Conservation (phyloP, 64 coral and sea anemone species). For the Montipora sp. region DNA sequence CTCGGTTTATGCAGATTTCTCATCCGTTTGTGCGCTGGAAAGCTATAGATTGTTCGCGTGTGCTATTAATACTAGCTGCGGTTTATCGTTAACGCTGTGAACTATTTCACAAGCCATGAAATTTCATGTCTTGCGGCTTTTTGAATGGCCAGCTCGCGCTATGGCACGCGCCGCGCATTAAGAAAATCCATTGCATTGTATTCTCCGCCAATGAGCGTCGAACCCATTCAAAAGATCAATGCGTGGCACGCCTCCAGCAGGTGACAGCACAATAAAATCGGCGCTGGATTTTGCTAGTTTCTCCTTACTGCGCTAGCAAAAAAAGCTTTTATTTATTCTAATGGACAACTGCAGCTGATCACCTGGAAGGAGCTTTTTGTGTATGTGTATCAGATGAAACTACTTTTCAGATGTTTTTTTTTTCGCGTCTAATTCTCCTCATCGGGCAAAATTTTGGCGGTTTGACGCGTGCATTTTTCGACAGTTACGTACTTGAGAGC, state of each 20-base stretch:
- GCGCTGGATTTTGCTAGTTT: constrained; percentile 30
- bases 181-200: constrained; percentile 50
- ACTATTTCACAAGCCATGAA: not conserved
- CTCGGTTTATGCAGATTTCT: not conserved
- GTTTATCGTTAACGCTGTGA: not conserved
- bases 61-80: not conserved
- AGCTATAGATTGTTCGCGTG: not conserved
- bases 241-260: constrained; percentile 57
- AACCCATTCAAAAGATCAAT: constrained; percentile 31
- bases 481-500: not conserved
- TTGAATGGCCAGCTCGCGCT: constrained; percentile 40
- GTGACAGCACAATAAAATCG: constrained; percentile 57
- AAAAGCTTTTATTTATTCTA: constrained; percentile 63
- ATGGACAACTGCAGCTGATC: constrained; percentile 65
- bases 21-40: not conserved
- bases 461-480: not conserved
- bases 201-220: constrained; percentile 40
- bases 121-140: constrained; percentile 18
- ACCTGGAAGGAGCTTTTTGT: constrained; percentile 36
- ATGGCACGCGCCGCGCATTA: constrained; percentile 69
- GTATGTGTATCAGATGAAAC: not conserved
- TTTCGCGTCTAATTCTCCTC: not conserved
- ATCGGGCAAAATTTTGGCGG: not conserved
- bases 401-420: not conserved
- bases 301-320: constrained; percentile 40